Conservation (phyloP, 2,797 vertebrate species). For the Siniperca undulata region DNA sequence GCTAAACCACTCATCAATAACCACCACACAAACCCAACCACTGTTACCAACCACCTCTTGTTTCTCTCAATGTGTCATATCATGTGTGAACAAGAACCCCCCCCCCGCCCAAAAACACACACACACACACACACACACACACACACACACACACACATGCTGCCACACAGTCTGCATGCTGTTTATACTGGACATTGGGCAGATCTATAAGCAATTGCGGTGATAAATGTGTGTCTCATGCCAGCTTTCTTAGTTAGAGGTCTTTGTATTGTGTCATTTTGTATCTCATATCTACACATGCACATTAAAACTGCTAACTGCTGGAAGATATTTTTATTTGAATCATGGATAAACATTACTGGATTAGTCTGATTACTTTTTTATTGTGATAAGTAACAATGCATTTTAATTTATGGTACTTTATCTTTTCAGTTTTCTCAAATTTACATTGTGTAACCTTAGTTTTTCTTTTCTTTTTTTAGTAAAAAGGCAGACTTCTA, state of each 20-base stretch:
- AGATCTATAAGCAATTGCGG: constrained; percentile 3
- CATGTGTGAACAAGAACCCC: constrained; percentile 17
- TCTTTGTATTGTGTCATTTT: neutral
- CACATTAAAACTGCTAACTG: neutral
- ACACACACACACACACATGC: constrained; percentile 31
- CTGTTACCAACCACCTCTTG: constrained; percentile 33
- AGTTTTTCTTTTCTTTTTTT: too few species aligned
- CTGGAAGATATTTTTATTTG: neutral
- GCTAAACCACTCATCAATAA: constrained; percentile 53
- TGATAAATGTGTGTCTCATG: neutral
- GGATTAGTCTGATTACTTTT: neutral
- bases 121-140: constrained; percentile 38
- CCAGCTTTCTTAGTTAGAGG: neutral
- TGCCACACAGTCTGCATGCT: constrained; percentile 36
- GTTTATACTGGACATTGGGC: constrained; percentile 42
- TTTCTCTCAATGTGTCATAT: constrained; percentile 39
- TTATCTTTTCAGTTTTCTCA: neutral
- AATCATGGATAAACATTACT: neutral
- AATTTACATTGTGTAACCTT: neutral
- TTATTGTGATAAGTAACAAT: neutral
- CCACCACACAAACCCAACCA: constrained; percentile 38
- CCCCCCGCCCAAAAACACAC: constrained; percentile 9
- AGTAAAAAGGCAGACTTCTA: neutral
- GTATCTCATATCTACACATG: neutral
- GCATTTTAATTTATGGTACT: neutral